Evolutionary conservation across 2,888 invertebrate species (phyloP), one percentile per base, ranked within the genome.

Genomic region (Elaeidobius kamerunicus): DNA sequence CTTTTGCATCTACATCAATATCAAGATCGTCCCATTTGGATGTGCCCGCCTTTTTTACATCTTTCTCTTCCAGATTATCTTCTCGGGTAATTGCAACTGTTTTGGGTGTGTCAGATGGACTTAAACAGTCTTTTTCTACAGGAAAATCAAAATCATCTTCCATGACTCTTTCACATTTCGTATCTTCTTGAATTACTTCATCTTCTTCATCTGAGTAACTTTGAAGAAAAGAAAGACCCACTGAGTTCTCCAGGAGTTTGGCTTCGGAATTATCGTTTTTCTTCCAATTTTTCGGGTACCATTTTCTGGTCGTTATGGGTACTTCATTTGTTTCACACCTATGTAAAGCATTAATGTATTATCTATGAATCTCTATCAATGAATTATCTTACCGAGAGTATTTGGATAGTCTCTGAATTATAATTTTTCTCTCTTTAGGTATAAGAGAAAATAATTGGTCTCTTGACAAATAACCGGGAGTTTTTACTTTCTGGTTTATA

Each of bases 211-310:
- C 70, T 0, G 68, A 67, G 55, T 72, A 72, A 43, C 45, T 67
- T 60, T 71, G 70, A 39, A 72, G 65, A 48, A 72, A 68, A 2
- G 69, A 68, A 23, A 72, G 60, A 11, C 71, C 69, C 5, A 71
- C 62, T 1, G 71, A 70, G 12, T 63, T 66, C 60, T 72, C 71
- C 30, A 69, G 51, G 15, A 70, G 28, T 60, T 67, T 67, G 19
- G 66, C 67, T 47, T 68, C 67, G 1, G 61, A 60, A 16, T 57
- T 50, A 5, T 62, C 61, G 1, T 58, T 27, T 41, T 61, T 63
- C 43, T 53, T 63, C 64, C 69, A 65, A 3, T 53, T 42, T 62
- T 67, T 70, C 7, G 63, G 60, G 50, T 61, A 71, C 72, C 72
- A 72, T 12, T 63, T 61, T 46, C 66, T 55, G 2, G 45, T 45